These are phyloP conservation scores for Neomorphus geoffroyi DNA, from an alignment of 2,797 vertebrate genomes.

Conservation along the genomic window DNA sequence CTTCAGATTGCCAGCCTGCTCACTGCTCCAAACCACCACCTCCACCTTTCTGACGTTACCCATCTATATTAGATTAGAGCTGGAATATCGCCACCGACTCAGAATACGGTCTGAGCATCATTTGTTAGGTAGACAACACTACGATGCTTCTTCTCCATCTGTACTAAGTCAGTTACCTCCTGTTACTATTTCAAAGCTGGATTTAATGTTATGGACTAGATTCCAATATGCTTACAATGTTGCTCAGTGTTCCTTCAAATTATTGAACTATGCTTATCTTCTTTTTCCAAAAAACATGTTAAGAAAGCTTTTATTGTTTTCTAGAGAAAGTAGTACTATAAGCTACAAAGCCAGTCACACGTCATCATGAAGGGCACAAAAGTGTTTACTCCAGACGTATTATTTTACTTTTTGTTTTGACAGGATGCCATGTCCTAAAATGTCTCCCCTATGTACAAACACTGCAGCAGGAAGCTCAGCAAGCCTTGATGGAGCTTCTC, in stretches of 20 bases:
- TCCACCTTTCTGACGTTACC: background rate
- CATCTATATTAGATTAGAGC: background rate
- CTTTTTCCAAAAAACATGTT: background rate
- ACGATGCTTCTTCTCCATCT: background rate
- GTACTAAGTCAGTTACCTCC: background rate
- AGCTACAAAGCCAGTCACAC: background rate
- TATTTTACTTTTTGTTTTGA: background rate
- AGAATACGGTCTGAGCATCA: background rate
- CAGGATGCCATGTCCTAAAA: conserved; percentile 19
- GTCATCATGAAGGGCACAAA: background rate
- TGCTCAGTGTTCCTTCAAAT: background rate
- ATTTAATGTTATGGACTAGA: background rate
- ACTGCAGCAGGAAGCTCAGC: conserved; percentile 61
- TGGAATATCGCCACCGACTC: background rate
- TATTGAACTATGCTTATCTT: background rate
- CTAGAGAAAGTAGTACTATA: background rate
- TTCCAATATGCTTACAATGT: background rate
- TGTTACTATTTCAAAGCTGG: background rate
- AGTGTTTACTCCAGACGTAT: background rate
- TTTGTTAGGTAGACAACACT: background rate
- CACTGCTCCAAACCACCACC: background rate
- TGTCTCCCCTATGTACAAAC: conserved; percentile 48
- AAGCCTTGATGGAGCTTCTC: conserved; percentile 46
- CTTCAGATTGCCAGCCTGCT: background rate
- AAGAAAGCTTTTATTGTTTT: background rate